Evolutionary conservation across 2,888 invertebrate genomes (phyloP).

Genomic region (Papilio protenor): DNA sequence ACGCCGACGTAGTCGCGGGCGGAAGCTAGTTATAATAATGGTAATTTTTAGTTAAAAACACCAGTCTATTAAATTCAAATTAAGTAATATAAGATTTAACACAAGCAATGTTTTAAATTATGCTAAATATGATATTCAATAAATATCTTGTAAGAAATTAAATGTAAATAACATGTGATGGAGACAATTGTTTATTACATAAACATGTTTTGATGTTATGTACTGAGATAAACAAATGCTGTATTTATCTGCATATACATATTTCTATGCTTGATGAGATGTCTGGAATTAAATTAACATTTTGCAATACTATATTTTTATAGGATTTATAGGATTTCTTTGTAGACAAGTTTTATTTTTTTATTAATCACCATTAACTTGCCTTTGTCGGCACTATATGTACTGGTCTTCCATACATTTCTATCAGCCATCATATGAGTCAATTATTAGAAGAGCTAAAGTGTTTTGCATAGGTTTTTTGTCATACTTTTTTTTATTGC

Average conservation of each 20-base stretch:
- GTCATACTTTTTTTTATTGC: not conserved
- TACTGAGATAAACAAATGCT: not conserved
- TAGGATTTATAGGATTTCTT: not conserved
- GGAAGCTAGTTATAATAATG: no score
- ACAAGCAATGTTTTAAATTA: not conserved
- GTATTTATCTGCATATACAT: not conserved
- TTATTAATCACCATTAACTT: no score
- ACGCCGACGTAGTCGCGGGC: no score
- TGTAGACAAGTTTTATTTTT: no score
- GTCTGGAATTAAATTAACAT: not conserved
- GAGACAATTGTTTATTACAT: not conserved
- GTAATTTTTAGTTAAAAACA: no score
- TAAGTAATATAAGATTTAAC: no score
- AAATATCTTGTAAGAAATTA: not conserved
- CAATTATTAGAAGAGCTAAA: not conserved
- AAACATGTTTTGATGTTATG: conserved; percentile 12
- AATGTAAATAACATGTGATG: not conserved
- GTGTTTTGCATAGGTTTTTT: not conserved
- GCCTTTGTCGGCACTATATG: no score
- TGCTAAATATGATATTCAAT: not conserved
- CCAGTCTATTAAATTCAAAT: no score
- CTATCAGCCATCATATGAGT: no score
- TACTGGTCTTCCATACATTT: no score
- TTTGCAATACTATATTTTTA: not conserved
- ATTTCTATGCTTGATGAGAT: not conserved